Percentiles rank a stretch among this genome's conserved stretches.
Conservation (phyloP, 2,113 vertebrate species). For the Menidia beryllina region DNA sequence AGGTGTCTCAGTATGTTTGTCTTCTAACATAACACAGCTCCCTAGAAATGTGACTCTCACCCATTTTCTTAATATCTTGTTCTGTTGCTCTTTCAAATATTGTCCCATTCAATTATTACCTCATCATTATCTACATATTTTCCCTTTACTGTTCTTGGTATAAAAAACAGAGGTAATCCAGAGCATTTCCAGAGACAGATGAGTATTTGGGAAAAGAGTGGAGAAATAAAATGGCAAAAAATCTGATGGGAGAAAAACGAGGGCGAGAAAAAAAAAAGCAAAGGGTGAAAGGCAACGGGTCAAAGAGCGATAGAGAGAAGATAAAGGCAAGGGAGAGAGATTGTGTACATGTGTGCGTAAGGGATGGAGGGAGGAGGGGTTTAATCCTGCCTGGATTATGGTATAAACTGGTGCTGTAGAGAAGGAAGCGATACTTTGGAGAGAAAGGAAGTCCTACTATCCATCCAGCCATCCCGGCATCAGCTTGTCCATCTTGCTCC, state of each 20-base stretch:
- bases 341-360: conserved; percentile 18
- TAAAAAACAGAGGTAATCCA: background rate
- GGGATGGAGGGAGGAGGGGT: conserved; percentile 74
- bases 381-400: conserved; percentile 81
- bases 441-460: conserved; percentile 58
- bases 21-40: conserved; percentile 71
- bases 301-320: conserved; percentile 22
- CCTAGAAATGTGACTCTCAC: background rate
- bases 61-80: background rate
- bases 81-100: background rate
- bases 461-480: conserved; percentile 20
- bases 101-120: background rate
- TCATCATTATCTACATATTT: background rate
- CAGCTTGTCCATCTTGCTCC: conserved; percentile 30
- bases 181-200: background rate
- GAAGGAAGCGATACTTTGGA: conserved; percentile 55
- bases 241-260: background rate
- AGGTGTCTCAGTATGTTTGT: conserved; percentile 67
- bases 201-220: background rate
- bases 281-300: conserved; percentile 30
- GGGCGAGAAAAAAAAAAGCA: conserved; percentile 2
- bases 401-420: conserved; percentile 70
- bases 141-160: background rate
- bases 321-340: conserved; percentile 34
- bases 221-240: conserved; percentile 11